These are phyloP conservation scores for Apocheima hispidaria DNA, from an alignment of 2,888 invertebrate genomes.

Conservation along the genomic window DNA sequence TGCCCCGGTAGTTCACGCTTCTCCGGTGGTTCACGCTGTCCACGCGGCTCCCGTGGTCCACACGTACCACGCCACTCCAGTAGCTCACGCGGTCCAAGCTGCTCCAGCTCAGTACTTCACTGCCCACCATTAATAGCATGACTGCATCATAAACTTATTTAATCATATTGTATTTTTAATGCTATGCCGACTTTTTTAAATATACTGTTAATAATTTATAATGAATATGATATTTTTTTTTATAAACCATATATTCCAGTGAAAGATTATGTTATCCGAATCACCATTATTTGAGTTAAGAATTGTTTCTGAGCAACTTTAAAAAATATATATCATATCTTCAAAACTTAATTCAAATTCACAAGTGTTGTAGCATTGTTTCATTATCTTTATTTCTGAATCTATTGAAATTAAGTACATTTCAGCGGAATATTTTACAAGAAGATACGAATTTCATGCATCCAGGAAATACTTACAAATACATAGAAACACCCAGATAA, in stretches of 20 bases:
- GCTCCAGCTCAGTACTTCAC: constrained; percentile 57
- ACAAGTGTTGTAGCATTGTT: too few relatives aligned
- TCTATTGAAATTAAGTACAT: background rate
- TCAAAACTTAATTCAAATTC: too few relatives aligned
- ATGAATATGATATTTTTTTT: constrained; percentile 27
- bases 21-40: constrained; percentile 44
- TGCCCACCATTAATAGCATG: constrained; percentile 61
- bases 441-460: constrained; percentile 21
- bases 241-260: background rate
- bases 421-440: constrained; percentile 1
- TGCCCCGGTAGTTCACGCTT: constrained; percentile 49
- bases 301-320: too few relatives aligned
- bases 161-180: constrained; percentile 32
- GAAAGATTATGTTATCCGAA: background rate
- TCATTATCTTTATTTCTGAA: too few relatives aligned
- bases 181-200: constrained; percentile 40
- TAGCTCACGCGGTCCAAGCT: constrained; percentile 50
- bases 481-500: too few relatives aligned
- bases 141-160: constrained; percentile 47
- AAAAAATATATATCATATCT: too few relatives aligned
- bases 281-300: too few relatives aligned
- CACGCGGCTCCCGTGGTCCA: constrained; percentile 43
- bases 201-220: constrained; percentile 45
- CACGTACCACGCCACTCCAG: constrained; percentile 1
- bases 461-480: too few relatives aligned